Conservation (phyloP, 2,797 vertebrate species). For the Acanthurus lineatus region DNA sequence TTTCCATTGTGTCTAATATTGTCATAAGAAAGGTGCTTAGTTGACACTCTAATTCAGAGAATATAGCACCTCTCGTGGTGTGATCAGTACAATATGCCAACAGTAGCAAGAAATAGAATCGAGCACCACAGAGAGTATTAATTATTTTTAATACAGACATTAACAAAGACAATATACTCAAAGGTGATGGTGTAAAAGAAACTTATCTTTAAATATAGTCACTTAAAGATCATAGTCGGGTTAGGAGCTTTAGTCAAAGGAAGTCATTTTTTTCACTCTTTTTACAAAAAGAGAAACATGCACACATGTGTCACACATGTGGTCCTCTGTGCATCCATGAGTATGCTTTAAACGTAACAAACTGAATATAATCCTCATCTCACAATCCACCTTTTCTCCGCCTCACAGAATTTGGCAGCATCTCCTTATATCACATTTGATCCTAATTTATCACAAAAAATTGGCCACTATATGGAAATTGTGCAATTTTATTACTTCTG, state of each 20-base stretch:
- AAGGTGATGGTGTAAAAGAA: slow-evolving; percentile 34
- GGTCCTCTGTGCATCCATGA: background rate
- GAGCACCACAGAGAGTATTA: slow-evolving; percentile 64
- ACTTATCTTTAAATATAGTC: slow-evolving; percentile 24
- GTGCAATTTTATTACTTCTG: slow-evolving; percentile 83
- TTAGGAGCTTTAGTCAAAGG: background rate
- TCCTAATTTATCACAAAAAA: slow-evolving; percentile 71
- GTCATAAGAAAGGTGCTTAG: slow-evolving; percentile 83
- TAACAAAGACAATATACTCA: slow-evolving; percentile 37
- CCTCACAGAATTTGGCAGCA: slow-evolving; percentile 39
- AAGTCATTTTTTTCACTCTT: slow-evolving; percentile 7
- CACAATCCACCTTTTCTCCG: slow-evolving; percentile 20
- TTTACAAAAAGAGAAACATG: slow-evolving; percentile 7
- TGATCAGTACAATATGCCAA: slow-evolving; percentile 75
- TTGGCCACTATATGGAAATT: slow-evolving; percentile 78
- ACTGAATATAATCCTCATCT: slow-evolving; percentile 15
- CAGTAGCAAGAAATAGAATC: slow-evolving; percentile 66
- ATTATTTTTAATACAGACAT: slow-evolving; percentile 71
- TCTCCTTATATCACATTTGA: slow-evolving; percentile 68
- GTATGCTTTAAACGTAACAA: slow-evolving; percentile 2
- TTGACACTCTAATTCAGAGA: slow-evolving; percentile 81
- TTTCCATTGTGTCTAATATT: slow-evolving; percentile 80
- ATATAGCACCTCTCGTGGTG: slow-evolving; percentile 55
- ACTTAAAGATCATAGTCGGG: slow-evolving; percentile 2
- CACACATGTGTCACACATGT: background rate